Evolutionary conservation across 2,113 vertebrate genomes (phyloP), one percentile per base, ranked within the genome.

Genomic region (Dasyprocta punctata): DNA sequence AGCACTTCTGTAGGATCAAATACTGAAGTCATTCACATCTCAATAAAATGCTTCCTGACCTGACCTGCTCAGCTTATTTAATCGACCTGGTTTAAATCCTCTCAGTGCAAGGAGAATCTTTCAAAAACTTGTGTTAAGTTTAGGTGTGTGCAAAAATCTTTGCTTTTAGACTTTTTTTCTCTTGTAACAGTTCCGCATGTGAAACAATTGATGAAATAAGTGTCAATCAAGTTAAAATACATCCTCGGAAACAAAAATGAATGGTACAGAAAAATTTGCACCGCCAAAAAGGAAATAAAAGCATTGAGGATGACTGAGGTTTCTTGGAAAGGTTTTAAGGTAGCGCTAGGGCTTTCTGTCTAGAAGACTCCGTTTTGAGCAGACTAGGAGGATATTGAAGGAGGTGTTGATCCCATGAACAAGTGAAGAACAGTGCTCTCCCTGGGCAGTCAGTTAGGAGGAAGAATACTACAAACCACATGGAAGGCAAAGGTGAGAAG

Each of bases 201-300:
- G 22, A 88, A 67, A 75, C 30, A 58, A 47, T 3, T 89, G 77
- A 71, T 89, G 77, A 71, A n/a, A 49, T 17, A 11, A 80, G 33
- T 58, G 28, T 38, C 90, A 69, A 86, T 63, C 28, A 60, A 47
- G 71, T 36, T 63, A 75, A 93, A 96, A 77, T 65, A 77, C 8
- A 38, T 60, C 41, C 80, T 44, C 67, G 86, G 67, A n/a, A 86
- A 56, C 30, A 89, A 54, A 95, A 96, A 36, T n/a, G 52, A 89
- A 89, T 69, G 65, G 19, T 69, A 54, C 13, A 58, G 24, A 47
- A n/a, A 95, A 67, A 85, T 89, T 60, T 24, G 8, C 3, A 3
- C 49, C 26, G 41, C 6, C 11, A 54, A 44, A 90, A 78, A 20
- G 61, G 12, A 24, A 88, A 44, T 60, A n/a, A 63, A 88, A 33